These are phyloP conservation scores for Rhinolophus ferrumequinum DNA, from an alignment of 2,113 vertebrate species.

Conservation along the genomic window DNA sequence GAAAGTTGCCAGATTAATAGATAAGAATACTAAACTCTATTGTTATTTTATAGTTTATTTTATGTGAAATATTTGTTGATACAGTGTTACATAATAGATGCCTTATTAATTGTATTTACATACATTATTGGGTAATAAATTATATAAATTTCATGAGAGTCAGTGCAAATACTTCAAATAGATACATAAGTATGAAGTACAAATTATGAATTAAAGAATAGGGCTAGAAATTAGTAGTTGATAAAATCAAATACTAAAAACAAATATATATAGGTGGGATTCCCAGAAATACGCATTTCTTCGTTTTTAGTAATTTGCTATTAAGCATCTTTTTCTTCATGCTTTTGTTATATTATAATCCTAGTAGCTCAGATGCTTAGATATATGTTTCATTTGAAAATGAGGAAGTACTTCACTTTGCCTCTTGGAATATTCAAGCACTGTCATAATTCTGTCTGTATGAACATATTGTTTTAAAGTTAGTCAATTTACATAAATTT, in stretches of 20 bases:
- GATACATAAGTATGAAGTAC: background rate
- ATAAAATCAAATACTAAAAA: constrained; percentile 14
- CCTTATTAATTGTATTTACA: background rate
- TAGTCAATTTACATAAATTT: background rate
- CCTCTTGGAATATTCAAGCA: background rate
- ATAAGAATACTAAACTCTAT: background rate
- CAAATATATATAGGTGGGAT: background rate
- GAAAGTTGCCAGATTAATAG: background rate
- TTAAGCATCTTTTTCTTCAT: background rate
- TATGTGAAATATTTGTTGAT: background rate
- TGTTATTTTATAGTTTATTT: background rate
- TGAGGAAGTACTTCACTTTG: background rate
- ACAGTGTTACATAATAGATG: background rate
- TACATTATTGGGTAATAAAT: background rate
- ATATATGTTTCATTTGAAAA: background rate
- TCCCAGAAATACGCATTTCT: background rate
- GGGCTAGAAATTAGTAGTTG: background rate
- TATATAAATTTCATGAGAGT: background rate
- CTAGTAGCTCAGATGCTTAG: background rate
- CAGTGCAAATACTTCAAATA: background rate
- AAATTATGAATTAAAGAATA: background rate
- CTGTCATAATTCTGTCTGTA: background rate
- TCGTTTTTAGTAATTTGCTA: background rate
- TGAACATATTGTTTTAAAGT: background rate
- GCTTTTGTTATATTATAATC: background rate